phyloP scores from a whole-genome alignment of 2,113 vertebrate species.

The Megaleporinus macrocephalus region DNA sequence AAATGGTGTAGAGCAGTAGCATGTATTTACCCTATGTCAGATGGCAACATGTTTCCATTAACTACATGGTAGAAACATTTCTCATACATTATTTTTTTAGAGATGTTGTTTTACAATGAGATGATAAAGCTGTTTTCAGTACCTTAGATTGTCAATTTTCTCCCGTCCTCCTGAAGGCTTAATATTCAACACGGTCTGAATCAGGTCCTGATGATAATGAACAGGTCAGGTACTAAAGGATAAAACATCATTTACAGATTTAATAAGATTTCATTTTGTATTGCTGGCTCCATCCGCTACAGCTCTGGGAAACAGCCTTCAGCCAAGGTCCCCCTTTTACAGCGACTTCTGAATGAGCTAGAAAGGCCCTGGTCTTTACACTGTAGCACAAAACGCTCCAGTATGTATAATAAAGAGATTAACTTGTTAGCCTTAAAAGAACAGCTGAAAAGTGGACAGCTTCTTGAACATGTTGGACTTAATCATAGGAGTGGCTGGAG shows the following conservation, averaged over 20 bases:
- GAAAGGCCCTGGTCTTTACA: background rate
- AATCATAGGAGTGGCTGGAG: background rate
- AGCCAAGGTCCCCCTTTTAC: background rate
- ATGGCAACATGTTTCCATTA: too few relatives aligned
- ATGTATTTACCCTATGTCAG: too few relatives aligned
- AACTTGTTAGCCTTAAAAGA: background rate
- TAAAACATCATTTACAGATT: background rate
- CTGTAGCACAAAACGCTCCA: background rate
- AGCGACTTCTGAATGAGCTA: background rate
- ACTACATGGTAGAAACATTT: too few relatives aligned
- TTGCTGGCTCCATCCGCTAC: background rate
- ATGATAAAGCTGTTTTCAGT: too few relatives aligned
- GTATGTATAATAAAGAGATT: too few relatives aligned
- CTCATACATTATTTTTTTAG: too few relatives aligned
- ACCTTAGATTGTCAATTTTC: too few relatives aligned
- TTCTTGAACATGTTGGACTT: background rate
- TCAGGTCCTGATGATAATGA: background rate
- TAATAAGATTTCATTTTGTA: background rate
- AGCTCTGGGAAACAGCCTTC: background rate
- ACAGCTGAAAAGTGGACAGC: background rate
- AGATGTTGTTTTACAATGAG: background rate
- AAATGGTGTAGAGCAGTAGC: too few relatives aligned
- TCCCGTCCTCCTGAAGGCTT: background rate
- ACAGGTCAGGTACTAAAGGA: background rate
- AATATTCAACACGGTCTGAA: background rate